A percentile compares a stretch with the other conserved stretches of the same genome.
These are phyloP conservation scores for Phoxinus dragarum DNA, from an alignment of 2,797 vertebrate species.

Conservation along the genomic window DNA sequence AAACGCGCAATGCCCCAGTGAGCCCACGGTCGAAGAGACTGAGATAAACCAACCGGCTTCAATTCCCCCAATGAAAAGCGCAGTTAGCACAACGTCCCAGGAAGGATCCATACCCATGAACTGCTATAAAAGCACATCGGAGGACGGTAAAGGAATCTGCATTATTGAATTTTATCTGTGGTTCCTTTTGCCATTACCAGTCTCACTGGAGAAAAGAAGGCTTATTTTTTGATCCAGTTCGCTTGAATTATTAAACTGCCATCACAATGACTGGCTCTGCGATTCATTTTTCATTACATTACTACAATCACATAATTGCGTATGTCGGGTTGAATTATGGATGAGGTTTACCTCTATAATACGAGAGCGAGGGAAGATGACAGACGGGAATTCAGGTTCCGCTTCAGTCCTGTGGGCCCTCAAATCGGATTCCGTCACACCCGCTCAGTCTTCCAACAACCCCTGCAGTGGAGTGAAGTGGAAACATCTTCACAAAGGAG, in stretches of 20 bases:
- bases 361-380: constrained; percentile 25
- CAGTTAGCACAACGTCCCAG: constrained; percentile 29
- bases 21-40: not conserved
- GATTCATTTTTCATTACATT: constrained; percentile 71
- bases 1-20: not conserved
- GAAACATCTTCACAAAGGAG: constrained; percentile 14
- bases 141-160: constrained; percentile 49
- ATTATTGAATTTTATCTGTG: constrained; percentile 57
- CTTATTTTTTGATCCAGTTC: constrained; percentile 57
- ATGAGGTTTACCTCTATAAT: constrained; percentile 62
- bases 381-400: constrained; percentile 35
- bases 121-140: constrained; percentile 47
- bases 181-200: constrained; percentile 29
- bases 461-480: not conserved
- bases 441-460: constrained; percentile 16
- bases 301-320: constrained; percentile 64
- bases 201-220: constrained; percentile 32
- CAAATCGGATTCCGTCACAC: constrained; percentile 26
- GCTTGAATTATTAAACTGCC: constrained; percentile 71
- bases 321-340: constrained; percentile 68
- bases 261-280: constrained; percentile 59
- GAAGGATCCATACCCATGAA: constrained; percentile 29
- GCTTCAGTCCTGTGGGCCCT: constrained; percentile 22
- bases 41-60: constrained; percentile 50
- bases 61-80: constrained; percentile 53